phyloP scores from a whole-genome alignment of 2,113 vertebrate genomes.

The Cichladusa arquata region DNA sequence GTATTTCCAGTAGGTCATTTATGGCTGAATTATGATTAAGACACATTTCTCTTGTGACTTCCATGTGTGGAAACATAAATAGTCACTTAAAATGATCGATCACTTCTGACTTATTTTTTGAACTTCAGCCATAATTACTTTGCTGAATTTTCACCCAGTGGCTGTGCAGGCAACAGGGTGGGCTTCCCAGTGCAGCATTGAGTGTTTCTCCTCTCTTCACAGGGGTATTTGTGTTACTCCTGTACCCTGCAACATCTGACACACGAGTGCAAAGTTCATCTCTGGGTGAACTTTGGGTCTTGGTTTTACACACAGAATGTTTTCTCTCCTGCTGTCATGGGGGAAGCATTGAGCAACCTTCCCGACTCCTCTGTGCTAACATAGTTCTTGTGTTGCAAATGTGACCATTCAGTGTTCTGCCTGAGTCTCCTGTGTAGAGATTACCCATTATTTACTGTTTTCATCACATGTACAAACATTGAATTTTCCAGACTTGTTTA shows the following conservation, averaged over 20 bases:
- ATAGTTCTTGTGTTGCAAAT: background rate
- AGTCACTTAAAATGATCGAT: background rate
- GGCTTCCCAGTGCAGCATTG: background rate
- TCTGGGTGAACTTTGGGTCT: background rate
- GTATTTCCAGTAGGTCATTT: background rate
- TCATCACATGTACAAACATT: background rate
- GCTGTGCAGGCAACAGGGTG: background rate
- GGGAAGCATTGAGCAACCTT: background rate
- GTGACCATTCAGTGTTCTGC: background rate
- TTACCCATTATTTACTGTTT: background rate
- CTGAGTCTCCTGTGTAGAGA: background rate
- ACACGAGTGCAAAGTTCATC: conserved; percentile 6
- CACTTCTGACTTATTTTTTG: background rate
- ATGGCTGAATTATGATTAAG: background rate
- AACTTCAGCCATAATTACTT: background rate
- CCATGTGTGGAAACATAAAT: background rate
- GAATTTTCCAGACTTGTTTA: background rate
- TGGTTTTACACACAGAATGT: background rate
- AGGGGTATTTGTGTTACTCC: background rate
- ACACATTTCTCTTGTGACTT: background rate
- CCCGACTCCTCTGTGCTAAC: background rate
- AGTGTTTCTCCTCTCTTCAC: background rate
- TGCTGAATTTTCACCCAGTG: background rate
- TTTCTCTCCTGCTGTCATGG: background rate
- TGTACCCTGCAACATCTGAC: background rate